A percentile compares a stretch with the other conserved stretches of the same genome.
Evolutionary conservation across 2,888 invertebrate genomes (phyloP).

Genomic region (Gnatocerus cornutus): DNA sequence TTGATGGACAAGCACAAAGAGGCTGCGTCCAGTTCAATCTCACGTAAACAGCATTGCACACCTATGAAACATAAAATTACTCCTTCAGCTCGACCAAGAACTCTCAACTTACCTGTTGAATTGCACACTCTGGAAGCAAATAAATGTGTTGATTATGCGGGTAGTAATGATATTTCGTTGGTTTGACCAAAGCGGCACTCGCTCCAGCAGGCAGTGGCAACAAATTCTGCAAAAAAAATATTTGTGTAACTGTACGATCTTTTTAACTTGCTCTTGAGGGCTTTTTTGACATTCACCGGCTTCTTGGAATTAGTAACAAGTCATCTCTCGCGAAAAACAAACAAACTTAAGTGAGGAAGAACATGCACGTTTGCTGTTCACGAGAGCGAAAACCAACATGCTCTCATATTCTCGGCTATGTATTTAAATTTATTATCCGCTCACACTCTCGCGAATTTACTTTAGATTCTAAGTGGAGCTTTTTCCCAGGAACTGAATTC

Average conservation of each 20-base stretch:
- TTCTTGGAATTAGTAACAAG: too few species aligned
- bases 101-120: conserved; percentile 82
- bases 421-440: too few species aligned
- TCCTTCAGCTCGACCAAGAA: neutral
- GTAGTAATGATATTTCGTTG: conserved; percentile 95
- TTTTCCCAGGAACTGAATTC: too few species aligned
- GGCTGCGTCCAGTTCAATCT: conserved; percentile 94
- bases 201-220: conserved; percentile 80
- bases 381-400: too few species aligned
- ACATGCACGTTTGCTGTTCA: too few species aligned
- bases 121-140: conserved; percentile 93
- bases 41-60: conserved; percentile 95
- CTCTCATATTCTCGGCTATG: too few species aligned
- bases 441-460: too few species aligned
- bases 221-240: conserved; percentile 76
- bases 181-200: conserved; percentile 84
- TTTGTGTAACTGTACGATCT: neutral
- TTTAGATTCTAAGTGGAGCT: too few species aligned
- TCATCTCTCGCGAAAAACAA: too few species aligned
- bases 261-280: too few species aligned
- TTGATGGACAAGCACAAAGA: conserved; percentile 91
- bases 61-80: conserved; percentile 72
- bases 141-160: conserved; percentile 96
- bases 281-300: too few species aligned
- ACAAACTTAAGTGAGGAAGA: too few species aligned